Evolutionary conservation across 2,113 vertebrate species (phyloP), one percentile per base, ranked within the genome.

Genomic region (Dolichallabes microphthalmus): DNA sequence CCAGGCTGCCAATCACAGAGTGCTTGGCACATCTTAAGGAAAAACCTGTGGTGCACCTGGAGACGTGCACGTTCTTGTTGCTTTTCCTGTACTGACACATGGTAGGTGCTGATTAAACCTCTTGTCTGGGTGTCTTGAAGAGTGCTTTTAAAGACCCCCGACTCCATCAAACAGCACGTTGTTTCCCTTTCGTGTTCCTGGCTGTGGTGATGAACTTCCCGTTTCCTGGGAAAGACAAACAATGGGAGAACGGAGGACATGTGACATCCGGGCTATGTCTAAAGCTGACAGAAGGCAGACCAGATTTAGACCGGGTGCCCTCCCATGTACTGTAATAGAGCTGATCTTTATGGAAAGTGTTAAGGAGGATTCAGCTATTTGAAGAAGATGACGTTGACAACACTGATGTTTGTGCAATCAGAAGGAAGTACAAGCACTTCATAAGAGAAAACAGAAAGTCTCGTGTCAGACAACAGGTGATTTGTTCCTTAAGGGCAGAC

Each of bases 151-250:
- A 77, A 71, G 57, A 75, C 53, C 2, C 2, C 1, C 1, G 66
- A 57, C n/a, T 69, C 60, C 60, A 76, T 80, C 73, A 55, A 32
- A 86, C 57, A 57, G 10, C 77, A 69, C 19, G 35, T 53, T 30
- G 68, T 78, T 87, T 63, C 60, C 66, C 85, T 88, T 82, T 58
- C 66, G 25, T 84, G 75, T 66, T 86, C 66, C 63, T 82, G 83
- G 50, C 75, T 30, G 57, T 74, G 84, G 22, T 52, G 60, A 52
- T 80, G 78, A 84, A 82, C 86, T 90, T 91, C 88, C 89, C 87
- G 86, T 89, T 90, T 92, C 91, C 89, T 90, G 88, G 77, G 73
- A 89, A 88, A 88, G 77, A 89, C 88, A 85, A 91, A 88, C 88
- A 91, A 88, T 89, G 78, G 86, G 57, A 80, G 84, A 85, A 83